Evolutionary conservation across 2,113 vertebrate species (phyloP).

Genomic region (Tragelaphus imberbis): DNA sequence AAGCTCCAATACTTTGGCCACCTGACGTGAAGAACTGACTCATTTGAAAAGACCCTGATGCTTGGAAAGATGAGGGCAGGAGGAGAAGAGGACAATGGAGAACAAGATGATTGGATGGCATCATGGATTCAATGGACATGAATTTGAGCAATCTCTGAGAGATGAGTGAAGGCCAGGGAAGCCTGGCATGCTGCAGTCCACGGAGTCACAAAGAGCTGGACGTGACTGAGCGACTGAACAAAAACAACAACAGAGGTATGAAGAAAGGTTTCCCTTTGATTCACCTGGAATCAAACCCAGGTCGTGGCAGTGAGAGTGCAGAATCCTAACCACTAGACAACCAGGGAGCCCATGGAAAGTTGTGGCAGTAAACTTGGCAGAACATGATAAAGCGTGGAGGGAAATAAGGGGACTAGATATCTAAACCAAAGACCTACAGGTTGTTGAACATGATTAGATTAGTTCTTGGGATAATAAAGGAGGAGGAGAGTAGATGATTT

Average conservation of each 20-base stretch:
- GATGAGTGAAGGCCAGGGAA: fast-evolving
- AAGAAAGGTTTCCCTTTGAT: not conserved
- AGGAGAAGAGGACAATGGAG: not conserved
- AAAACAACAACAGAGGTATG: not conserved
- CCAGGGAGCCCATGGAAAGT: not conserved
- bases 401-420: not conserved
- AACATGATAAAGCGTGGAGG: not conserved
- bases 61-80: not conserved
- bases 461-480: not conserved
- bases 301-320: not conserved
- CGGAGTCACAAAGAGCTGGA: not conserved
- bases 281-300: not conserved
- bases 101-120: not conserved
- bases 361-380: not conserved
- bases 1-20: not conserved
- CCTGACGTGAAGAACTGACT: not conserved
- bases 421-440: not conserved
- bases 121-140: not conserved
- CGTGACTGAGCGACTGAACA: not conserved
- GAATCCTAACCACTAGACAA: fast-evolving
- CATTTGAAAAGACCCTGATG: not conserved
- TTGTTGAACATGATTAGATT: not conserved
- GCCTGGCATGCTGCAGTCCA: not conserved
- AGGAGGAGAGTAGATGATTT: not conserved
- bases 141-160: not conserved